Percentiles rank a stretch among this genome's conserved stretches.
Evolutionary conservation across 2,888 invertebrate genomes (phyloP).

Genomic region (Euplexia lucipara): DNA sequence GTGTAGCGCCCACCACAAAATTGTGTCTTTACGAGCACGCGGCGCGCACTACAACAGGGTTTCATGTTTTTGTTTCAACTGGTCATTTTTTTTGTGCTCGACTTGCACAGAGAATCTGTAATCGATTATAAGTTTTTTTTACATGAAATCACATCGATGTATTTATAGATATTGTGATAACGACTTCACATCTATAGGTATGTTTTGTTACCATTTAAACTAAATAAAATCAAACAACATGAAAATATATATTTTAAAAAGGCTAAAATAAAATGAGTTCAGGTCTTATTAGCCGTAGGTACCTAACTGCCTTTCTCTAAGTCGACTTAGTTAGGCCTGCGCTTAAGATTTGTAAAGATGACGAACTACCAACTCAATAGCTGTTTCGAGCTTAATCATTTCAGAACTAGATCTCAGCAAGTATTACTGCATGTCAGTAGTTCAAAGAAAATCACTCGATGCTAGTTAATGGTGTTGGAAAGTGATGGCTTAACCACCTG

Average conservation of each 20-base stretch:
- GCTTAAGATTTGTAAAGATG: too few relatives aligned
- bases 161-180: not conserved
- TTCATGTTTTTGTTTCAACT: slow-evolving; percentile 53
- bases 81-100: slow-evolving; percentile 33
- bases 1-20: slow-evolving; percentile 67
- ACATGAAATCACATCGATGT: not conserved
- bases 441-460: slow-evolving; percentile 30
- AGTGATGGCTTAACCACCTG: slow-evolving; percentile 62
- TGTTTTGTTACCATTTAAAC: too few relatives aligned
- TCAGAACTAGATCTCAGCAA: not conserved
- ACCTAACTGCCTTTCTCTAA: too few relatives aligned
- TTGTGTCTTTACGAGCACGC: slow-evolving; percentile 60
- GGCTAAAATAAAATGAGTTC: too few relatives aligned
- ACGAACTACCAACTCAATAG: too few relatives aligned
- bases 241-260: too few relatives aligned
- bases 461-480: slow-evolving; percentile 34
- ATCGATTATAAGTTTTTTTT: slow-evolving; percentile 13
- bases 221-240: too few relatives aligned
- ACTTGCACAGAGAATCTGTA: slow-evolving; percentile 16
- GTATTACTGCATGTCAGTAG: slow-evolving; percentile 11
- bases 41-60: slow-evolving; percentile 40
- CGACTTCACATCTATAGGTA: too few relatives aligned
- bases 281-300: too few relatives aligned
- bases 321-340: too few relatives aligned
- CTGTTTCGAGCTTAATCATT: not conserved